These are phyloP conservation scores for Phataginus tetradactyla DNA, from an alignment of 2,797 vertebrate species.

Conservation along the genomic window DNA sequence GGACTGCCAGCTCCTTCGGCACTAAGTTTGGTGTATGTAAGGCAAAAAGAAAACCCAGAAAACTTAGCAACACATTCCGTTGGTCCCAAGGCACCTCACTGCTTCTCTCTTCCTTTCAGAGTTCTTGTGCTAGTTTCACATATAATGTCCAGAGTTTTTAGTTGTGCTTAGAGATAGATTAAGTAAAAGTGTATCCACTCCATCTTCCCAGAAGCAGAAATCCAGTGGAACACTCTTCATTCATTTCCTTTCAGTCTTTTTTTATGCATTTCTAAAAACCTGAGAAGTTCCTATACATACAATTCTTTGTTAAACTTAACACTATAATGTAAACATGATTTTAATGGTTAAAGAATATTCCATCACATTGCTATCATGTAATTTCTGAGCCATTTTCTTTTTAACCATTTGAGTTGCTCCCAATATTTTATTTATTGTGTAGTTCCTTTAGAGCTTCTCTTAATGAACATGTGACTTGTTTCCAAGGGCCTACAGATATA, in stretches of 20 bases:
- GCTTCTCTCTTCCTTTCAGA: too few relatives aligned
- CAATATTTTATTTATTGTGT: neutral
- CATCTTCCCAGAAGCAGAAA: neutral
- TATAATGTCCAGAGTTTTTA: neutral
- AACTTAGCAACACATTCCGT: neutral
- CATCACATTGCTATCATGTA: neutral
- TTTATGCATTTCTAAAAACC: neutral
- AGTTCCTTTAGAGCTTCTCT: neutral
- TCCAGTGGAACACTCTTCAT: neutral
- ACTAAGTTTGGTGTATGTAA: neutral
- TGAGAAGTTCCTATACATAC: neutral
- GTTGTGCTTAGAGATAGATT: neutral
- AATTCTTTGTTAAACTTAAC: neutral
- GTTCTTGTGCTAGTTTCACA: neutral
- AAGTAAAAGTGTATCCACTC: neutral
- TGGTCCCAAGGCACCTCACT: neutral
- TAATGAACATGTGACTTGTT: neutral
- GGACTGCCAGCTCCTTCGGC: neutral
- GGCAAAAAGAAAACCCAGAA: neutral
- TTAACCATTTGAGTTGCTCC: neutral
- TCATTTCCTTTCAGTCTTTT: neutral
- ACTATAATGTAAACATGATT: neutral
- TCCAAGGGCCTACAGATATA: neutral
- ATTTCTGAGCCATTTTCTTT: slow-evolving; percentile 15
- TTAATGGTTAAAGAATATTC: neutral